phyloP scores from a whole-genome alignment of 2,797 vertebrate genomes.

The Acanthis flammea region DNA sequence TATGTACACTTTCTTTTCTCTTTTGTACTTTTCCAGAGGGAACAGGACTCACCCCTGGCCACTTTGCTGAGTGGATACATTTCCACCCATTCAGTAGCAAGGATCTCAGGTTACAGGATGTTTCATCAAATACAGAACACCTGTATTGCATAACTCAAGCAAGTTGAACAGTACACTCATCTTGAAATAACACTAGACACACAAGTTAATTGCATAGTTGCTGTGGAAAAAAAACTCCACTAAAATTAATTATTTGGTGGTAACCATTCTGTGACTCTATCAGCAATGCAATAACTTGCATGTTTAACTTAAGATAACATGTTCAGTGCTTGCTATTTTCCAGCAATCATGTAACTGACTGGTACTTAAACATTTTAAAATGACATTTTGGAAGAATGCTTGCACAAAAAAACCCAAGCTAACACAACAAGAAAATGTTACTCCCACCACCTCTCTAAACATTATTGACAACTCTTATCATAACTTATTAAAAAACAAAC shows the following conservation, averaged over 20 bases:
- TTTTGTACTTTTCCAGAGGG: background rate
- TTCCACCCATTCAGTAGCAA: background rate
- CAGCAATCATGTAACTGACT: background rate
- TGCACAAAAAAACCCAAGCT: background rate
- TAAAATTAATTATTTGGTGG: constrained; percentile 10
- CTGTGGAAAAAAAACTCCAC: background rate
- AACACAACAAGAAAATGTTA: background rate
- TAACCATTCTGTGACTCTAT: constrained; percentile 3
- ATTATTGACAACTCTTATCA: background rate
- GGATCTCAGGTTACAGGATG: constrained; percentile 16
- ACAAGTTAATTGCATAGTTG: constrained; percentile 38
- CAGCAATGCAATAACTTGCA: background rate
- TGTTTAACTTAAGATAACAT: background rate
- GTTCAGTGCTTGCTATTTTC: background rate
- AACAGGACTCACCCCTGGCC: background rate
- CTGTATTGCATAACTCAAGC: constrained; percentile 21
- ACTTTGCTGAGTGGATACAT: background rate
- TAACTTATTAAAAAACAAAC: background rate
- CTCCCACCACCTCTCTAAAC: background rate
- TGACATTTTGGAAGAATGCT: background rate
- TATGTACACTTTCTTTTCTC: background rate
- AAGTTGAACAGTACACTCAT: background rate
- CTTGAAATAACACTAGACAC: constrained; percentile 10
- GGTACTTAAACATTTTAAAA: background rate
- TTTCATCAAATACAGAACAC: constrained; percentile 13